Base-by-base conservation (phyloP, 2,797 vertebrate genomes). In the Euphonia xanthogaster region DNA sequence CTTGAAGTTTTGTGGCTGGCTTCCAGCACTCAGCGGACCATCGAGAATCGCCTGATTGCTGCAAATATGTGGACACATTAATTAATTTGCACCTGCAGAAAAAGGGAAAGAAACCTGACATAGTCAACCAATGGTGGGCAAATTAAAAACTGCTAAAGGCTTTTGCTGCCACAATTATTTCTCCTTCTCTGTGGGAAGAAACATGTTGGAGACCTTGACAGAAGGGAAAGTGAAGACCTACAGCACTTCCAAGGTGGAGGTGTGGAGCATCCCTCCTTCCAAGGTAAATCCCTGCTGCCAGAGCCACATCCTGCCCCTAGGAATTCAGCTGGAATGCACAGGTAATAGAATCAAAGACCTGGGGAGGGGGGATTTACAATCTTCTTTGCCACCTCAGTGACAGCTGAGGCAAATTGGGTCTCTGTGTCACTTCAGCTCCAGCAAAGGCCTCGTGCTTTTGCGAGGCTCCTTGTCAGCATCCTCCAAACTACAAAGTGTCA, bases 401-500 rank as follows among this genome's bases (percentile, higher is more conserved):
- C 2, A 71, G 31, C 61, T 54, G 90, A 71, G 65, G 60, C 33
- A 60, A 77, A 79, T 5, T 21, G 13, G 35, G 67, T 68, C 80
- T 85, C 61, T 71, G 18, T 65, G 86, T 79, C 17, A 31, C 84
- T 50, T 45, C 83, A 71, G 71, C 67, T 57, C 21, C 72, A 40
- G 65, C 2, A 5, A 93, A 83, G 84, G 68, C 73, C 92, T 83
- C 28, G 42, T 45, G 81, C 50, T 72, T 84, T 86, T 51, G 54
- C 2, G 30, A 91, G 65, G 78, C 82, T 92, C 44, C 6, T 57
- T 86, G 84, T 77, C 77, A 93, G 80, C 86, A 83, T 91, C 92
- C 67, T 45, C 37, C 77, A 86, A 93, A 93, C 79, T 78, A 51
- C 50, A 20, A 68, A 91, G 90, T 89, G 71, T 95, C 87, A 86